Base-by-base conservation (phyloP, 2,113 vertebrate species). In the Cheirogaleus medius region DNA sequence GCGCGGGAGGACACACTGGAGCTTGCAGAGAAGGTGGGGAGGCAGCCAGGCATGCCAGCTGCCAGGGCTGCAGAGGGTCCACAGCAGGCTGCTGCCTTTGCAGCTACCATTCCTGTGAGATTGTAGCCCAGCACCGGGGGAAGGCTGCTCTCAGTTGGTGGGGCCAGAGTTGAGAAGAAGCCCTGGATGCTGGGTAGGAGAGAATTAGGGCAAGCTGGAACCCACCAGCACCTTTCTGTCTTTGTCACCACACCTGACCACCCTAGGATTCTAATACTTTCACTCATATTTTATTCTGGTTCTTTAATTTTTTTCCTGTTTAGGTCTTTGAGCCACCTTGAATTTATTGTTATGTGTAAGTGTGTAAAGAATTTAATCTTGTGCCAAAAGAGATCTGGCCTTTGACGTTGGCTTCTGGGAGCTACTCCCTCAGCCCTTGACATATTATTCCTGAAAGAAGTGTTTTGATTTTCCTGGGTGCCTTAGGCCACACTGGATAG, bases 281-380 rank as follows among this genome's bases (percentile, higher is more conserved):
- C 17, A 23, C 7, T 94, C 15, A 27, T n/a, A 29, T 87, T 60
- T 92, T 93, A 73, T 81, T 69, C 66, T 83, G 74, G 8, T 64
- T 87, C 47, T 90, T 90, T 63, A 39, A 74, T 5, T 32, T 93
- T 23, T 91, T 88, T 95, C n/a, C 23, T n/a, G 52, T 64, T 94
- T 71, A 93, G 23, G 18, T 80, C 8, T 85, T 74, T 5, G 64
- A 71, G 37, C 32, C 25, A 89, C 39, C 44, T 95, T 49, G 39
- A 64, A 83, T 85, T 63, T 71, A 49, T 87, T 49, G 52, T 39
- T 93, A 73, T 32, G 1, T 58, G 32, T 95, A 29, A 37, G 10
- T 32, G 15, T 23, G 12, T 12, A 87, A 92, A 84, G 80, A 90
- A 44, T 47, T 85, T 92, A 74, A 78, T 44, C 37, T 92, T 94